Evolutionary conservation across 2,888 invertebrate species (phyloP), one percentile per base, ranked within the genome.

Genomic region (Hirudinaria manillensis): DNA sequence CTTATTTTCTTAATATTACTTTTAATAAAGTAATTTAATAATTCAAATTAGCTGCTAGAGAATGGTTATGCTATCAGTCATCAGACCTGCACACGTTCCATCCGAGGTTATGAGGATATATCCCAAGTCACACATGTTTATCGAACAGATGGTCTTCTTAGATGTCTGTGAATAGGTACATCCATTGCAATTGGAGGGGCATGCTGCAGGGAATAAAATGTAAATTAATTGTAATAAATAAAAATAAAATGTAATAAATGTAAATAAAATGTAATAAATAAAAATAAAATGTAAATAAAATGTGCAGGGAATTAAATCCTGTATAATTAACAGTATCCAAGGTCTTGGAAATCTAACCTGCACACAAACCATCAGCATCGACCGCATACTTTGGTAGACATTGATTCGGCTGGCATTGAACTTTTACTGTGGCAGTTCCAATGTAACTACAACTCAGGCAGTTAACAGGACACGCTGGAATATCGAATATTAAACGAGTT

Each of bases 101-200:
- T 73, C 73, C 13, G 73, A 19, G 16, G 65, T 3, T 6, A 65
- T 38, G 36, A 29, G 34, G 1, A 73, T 61, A 27, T 65, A 73
- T n/a, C 36, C 55, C 13, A 29, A 1, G 16, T 65, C 24, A 34
- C 73, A 73, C 36, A 4, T 56, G 38, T 34, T 65, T 32, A 38
- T 21, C 3, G 51, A 29, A 34, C 77, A 77, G 27, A 55, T 55
- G 56, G 72, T 74, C 55, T 73, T 74, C 34, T 0, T 3, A 24
- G 24, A 32, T 16, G 74, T 36, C 10, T 70, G n/a, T 6, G 68
- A 70, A 29, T 70, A 76, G 3, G 72, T 65, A 61, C 76, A 76
- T 16, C 27, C 34, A 6, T 24, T 32, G 53, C 76, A 76, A 71
- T 70, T 76, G 19, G 70, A 32, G 27, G 76, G 76, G 51, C 76